Percentiles rank a stretch among this genome's conserved stretches.
Evolutionary conservation across 2,113 vertebrate species (phyloP).

Genomic region (Crotalus tigris): DNA sequence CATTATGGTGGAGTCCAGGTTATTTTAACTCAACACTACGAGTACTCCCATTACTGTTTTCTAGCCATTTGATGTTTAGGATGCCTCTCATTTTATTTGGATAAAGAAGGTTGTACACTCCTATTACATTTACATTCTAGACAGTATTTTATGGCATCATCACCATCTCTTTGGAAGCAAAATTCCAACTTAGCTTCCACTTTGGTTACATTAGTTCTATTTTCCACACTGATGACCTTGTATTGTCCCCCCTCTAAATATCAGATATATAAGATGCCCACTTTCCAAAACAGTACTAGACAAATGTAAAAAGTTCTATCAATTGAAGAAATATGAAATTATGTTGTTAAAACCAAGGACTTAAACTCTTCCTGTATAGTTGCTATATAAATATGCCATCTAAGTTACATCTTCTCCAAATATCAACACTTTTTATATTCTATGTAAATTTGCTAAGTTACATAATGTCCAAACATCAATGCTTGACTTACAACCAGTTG

Average conservation of each 20-base stretch:
- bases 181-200: rapidly evolving
- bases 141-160: rapidly evolving
- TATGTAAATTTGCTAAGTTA: slow-evolving; percentile 22
- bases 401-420: slow-evolving; percentile 6
- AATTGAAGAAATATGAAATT: slow-evolving; percentile 33
- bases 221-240: background rate
- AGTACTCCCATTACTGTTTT: background rate
- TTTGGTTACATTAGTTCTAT: background rate
- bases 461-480: background rate
- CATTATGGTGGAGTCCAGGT: background rate
- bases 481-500: background rate
- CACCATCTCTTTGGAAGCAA: rapidly evolving
- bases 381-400: slow-evolving; percentile 26
- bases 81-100: slow-evolving; percentile 3
- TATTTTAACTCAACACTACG: background rate
- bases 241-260: background rate
- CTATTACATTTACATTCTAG: background rate
- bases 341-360: slow-evolving; percentile 21
- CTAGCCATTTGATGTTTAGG: background rate
- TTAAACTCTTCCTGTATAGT: slow-evolving; percentile 28
- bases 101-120: background rate
- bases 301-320: slow-evolving; percentile 50
- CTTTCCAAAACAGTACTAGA: slow-evolving; percentile 45
- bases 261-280: slow-evolving; percentile 23
- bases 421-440: slow-evolving; percentile 4